Base-by-base conservation (phyloP, 2,888 invertebrate species). In the Nineta flava region DNA sequence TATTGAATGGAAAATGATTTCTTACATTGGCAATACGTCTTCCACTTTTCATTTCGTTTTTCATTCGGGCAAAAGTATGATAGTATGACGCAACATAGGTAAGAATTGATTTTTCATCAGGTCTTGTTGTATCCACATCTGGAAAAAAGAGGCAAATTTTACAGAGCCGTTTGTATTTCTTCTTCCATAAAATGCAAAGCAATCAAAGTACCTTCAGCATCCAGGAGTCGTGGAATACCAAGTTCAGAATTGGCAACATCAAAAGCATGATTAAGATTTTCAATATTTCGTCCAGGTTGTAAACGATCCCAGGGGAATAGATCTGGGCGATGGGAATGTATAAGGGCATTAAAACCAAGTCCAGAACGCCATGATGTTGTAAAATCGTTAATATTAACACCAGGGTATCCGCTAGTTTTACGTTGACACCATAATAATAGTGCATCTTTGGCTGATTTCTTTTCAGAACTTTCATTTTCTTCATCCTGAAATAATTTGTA, bases 71-170 rank as follows among this genome's bases (percentile, higher is more conserved):
- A 73, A 99, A 99, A 51, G 96, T 95, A 71, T 99, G 97, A 70
- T 99, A 99, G 71, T 96, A 97, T 13, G 94, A 93, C 2, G 97
- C 96, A 35, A 99, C 95, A 65, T 99, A 99, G 17, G 97, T 99
- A 74, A 99, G 90, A 64, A 99, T 92, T 32, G 95, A 95, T 69
- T 96, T 97, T 72, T 99, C 99, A 65, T 97, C 97, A 0, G 96
- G 96, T 44, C 91, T 77, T 49, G 75, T 81, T 0, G 87, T 92
- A 70, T 97, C 96, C 56, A 99, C 87, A 68, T 99, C 94, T 83
- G 62, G 0, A 49, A 50, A 15, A 46, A 15, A 9, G 32, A 32
- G 32, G 32, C 7, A 32, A 32, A 32, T 32, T 32, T 32, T 32
- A 32, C 32, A 10, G 32, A 32, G 10, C 32, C 32, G 9, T 32